A percentile compares a stretch with the other conserved stretches of the same genome.
Conservation (phyloP, 2,888 invertebrate species). For the Axea sp. region DNA sequence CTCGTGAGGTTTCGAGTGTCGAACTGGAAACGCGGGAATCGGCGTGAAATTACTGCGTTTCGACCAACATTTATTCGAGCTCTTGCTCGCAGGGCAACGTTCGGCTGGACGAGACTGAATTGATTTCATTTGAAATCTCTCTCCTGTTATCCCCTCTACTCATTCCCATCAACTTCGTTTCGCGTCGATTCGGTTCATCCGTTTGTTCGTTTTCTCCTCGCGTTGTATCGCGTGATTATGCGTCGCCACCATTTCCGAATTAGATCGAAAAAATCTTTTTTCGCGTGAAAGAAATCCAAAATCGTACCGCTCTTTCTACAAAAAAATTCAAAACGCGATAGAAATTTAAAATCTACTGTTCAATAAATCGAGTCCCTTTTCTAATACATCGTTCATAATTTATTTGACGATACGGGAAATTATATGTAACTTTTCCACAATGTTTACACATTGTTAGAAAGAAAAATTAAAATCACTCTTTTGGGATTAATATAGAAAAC, state of each 20-base stretch:
- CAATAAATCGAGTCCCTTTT: too few species aligned
- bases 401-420: too few species aligned
- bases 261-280: constrained; percentile 51
- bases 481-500: too few species aligned
- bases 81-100: constrained; percentile 72
- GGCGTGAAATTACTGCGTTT: constrained; percentile 78
- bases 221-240: constrained; percentile 56
- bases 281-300: constrained; percentile 30
- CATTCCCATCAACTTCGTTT: constrained; percentile 67
- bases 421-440: too few species aligned
- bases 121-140: constrained; percentile 78
- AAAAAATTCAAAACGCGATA: too few species aligned
- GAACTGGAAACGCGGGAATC: constrained; percentile 72
- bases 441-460: too few species aligned
- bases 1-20: constrained; percentile 69
- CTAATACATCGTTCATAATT: too few species aligned
- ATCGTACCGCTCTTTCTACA: background rate
- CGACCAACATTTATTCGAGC: constrained; percentile 77
- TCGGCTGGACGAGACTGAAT: constrained; percentile 77
- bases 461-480: too few species aligned
- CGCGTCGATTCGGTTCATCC: constrained; percentile 59
- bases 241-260: constrained; percentile 43
- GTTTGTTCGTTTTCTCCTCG: constrained; percentile 56
- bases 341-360: too few species aligned
- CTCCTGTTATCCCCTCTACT: constrained; percentile 61